Conservation (phyloP, 2,113 vertebrate genomes). For the Tretioscincus oriximinensis region DNA sequence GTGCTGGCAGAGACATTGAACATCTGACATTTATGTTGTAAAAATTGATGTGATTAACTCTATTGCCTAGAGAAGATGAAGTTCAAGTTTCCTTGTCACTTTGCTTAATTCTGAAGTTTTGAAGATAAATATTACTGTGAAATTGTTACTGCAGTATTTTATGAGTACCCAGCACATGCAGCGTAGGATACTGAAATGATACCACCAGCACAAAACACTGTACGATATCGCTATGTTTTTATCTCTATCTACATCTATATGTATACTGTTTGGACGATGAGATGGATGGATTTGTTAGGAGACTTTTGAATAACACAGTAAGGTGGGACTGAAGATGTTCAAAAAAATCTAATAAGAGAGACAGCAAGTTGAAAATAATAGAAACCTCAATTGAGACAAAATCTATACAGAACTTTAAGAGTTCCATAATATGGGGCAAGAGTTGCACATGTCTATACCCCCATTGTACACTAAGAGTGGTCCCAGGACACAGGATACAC, state of each 20-base stretch:
- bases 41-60: neutral
- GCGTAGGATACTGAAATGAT: neutral
- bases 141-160: neutral
- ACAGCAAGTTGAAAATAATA: too few species aligned
- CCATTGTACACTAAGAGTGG: too few species aligned
- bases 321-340: too few species aligned
- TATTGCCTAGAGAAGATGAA: constrained; percentile 12
- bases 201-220: neutral
- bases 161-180: constrained; percentile 13
- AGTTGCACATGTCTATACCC: too few species aligned
- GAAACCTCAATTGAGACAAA: too few species aligned
- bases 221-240: neutral
- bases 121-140: constrained; percentile 17
- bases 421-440: too few species aligned
- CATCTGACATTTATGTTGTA: neutral
- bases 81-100: neutral
- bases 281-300: too few species aligned
- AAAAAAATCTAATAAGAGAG: neutral
- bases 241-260: neutral
- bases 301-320: too few species aligned
- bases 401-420: too few species aligned
- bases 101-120: neutral
- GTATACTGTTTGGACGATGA: neutral
- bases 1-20: neutral
- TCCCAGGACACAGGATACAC: too few species aligned